phyloP scores from a whole-genome alignment of 2,888 invertebrate species.

The Phymatocera aterrima region DNA sequence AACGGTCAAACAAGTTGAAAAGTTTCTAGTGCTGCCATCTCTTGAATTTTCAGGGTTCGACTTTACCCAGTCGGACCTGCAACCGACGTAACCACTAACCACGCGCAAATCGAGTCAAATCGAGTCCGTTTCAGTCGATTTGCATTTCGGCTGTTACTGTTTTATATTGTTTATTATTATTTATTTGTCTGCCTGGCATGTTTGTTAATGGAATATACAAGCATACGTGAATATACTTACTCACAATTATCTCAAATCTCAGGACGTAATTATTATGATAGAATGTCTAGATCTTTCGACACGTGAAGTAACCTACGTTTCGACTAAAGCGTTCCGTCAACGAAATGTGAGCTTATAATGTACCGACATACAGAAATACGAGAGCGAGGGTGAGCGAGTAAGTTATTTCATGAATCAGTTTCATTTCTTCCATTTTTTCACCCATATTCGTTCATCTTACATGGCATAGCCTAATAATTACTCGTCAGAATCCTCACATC shows the following conservation, averaged over 20 bases:
- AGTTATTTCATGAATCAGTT: not conserved
- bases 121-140: not conserved
- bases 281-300: not conserved
- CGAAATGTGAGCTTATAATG: slow-evolving; percentile 57
- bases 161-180: too few relatives aligned
- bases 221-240: not conserved
- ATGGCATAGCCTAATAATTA: not conserved
- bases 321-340: not conserved
- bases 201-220: not conserved
- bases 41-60: not conserved
- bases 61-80: not conserved
- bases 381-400: slow-evolving; percentile 1
- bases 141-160: slow-evolving; percentile 24
- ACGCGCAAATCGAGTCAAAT: not conserved
- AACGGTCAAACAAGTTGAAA: not conserved
- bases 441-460: not conserved
- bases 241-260: not conserved
- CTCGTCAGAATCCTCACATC: not conserved
- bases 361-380: slow-evolving; percentile 45
- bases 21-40: not conserved
- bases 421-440: not conserved
- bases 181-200: slow-evolving; percentile 29
- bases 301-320: not conserved
- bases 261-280: not conserved
- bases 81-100: not conserved